Evolutionary conservation across 2,888 invertebrate genomes (phyloP), one percentile per base, ranked within the genome.

Genomic region (Stenchaetothrips biformis): DNA sequence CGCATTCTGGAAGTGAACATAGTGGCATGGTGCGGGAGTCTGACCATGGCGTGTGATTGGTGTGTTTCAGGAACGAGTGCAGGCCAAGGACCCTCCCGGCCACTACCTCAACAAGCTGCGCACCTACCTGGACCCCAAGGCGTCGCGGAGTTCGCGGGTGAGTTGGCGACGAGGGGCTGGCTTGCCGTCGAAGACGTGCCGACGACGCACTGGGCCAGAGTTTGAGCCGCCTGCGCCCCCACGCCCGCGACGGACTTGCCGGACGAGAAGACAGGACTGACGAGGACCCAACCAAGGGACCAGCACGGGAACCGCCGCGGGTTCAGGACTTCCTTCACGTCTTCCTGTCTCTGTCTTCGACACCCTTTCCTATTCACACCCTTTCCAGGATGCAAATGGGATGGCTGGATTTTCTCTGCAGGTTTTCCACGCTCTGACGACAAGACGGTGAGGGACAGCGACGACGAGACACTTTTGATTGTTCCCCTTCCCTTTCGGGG

Each of bases 1-100:
- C 74, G 79, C 78, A 79, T 25, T 48, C 21, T 27, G 67, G 48
- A 79, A 53, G 79, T 49, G 48, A 59, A 77, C 77, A 49, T 59
- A 25, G 47, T 37, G 37, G 37, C 1, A 37, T 37, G 37, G 37
- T 37, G 37, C 37, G 37, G 2, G 37, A 1, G 37, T 37, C 37
- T 37, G 37, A 37, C 37, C 74, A 78, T 48, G 48, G 48, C 25
- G 78, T 62, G 16, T 80, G 18, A 27, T 77, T 21, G n/a, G n/a
- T 84, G 84, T 83, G 84, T 90, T 91, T 37, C 88, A 98, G 94
- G 98, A 98, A 91, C 94, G 95, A 91, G 97, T 98, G 84, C 96
- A 96, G 86, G 98, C 97, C n/a, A 98, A 98, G 88, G 97, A 98
- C 88, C 95, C 98, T 79, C 99, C 99, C 79, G 92, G 95, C 81